Conservation (phyloP, 2,888 invertebrate species). For the Zhuqinia jingwanae region DNA sequence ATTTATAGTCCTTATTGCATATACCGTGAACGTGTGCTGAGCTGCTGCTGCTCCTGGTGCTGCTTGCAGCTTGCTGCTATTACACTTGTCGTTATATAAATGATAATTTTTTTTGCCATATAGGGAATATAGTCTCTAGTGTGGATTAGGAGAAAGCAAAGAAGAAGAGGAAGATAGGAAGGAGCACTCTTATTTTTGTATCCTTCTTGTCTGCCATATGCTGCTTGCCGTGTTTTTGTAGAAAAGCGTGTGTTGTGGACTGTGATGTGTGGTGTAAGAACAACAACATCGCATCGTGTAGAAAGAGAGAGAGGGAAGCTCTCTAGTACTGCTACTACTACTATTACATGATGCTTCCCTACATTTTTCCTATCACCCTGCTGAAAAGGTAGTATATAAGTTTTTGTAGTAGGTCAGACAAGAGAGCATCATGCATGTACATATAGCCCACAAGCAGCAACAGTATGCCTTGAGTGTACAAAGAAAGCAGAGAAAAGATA, state of each 20-base stretch:
- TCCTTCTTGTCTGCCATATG: not conserved
- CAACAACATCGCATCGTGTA: no score
- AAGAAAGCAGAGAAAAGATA: slow-evolving; percentile 34
- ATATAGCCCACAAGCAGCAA: not conserved
- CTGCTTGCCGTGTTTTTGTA: no score
- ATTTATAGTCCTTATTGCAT: slow-evolving; percentile 15
- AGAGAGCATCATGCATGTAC: not conserved
- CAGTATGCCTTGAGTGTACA: slow-evolving; percentile 8
- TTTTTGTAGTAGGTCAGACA: slow-evolving; percentile 11
- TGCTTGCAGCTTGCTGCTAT: not conserved
- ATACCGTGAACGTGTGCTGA: not conserved
- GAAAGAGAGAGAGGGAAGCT: no score
- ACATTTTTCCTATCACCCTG: no score
- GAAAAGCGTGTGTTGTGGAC: no score
- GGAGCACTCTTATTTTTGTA: not conserved
- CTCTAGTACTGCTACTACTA: no score
- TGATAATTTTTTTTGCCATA: no score
- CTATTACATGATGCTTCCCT: no score
- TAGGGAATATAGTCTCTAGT: no score
- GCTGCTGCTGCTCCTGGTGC: not conserved
- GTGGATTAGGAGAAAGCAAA: not conserved
- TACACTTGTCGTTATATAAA: no score
- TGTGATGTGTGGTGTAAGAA: no score
- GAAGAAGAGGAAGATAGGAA: not conserved
- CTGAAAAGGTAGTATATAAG: not conserved